Base-by-base conservation (phyloP, 2,113 vertebrate species). In the Bubo scandiacus region DNA sequence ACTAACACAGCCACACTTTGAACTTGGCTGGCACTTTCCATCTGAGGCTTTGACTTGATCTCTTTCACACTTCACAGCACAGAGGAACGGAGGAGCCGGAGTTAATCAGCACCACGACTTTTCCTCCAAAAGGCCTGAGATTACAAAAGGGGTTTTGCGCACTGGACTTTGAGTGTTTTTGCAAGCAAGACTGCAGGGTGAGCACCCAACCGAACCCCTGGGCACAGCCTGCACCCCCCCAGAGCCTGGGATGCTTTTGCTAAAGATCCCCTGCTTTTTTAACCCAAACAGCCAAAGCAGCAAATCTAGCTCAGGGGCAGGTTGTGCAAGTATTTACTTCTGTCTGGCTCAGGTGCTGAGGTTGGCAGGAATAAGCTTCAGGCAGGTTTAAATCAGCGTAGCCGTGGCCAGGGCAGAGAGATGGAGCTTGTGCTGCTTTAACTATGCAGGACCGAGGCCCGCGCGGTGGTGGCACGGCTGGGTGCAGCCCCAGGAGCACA, bases 51-150 rank as follows among this genome's bases (percentile, higher is more conserved):
- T 86, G 77, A 16, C 90, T 83, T 26, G 5, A 43, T 93, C 82
- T 84, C 72, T 96, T 95, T 86, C 90, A 86, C 83, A 63, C 94
- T 84, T 95, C 70, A 65, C 52, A 88, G 86, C 80, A 1, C 82
- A 70, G 57, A 59, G 71, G 51, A 54, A 45, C 2, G 6, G 63
- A 80, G 68, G 57, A 68, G 52, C 92, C 0, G 1, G 83, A 93
- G 84, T 87, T 90, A 82, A 96, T 77, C 95, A 82, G 86, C 62
- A 11, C 34, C 0, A 0, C 8, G 26, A 25, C 88, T 92, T 66
- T 43, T 45, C 68, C 67, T 55, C 57, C 68, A 2, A 1, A 67
- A 81, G 59, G 19, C 27, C 32, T 3, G 68, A 59, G 23, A 14
- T 87, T 32, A 4, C 83, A 15, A 42, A 61, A 29, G 38, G 45